These are phyloP conservation scores for Polydrusus pterygomalis DNA, from an alignment of 2,888 invertebrate genomes.

Conservation along the genomic window DNA sequence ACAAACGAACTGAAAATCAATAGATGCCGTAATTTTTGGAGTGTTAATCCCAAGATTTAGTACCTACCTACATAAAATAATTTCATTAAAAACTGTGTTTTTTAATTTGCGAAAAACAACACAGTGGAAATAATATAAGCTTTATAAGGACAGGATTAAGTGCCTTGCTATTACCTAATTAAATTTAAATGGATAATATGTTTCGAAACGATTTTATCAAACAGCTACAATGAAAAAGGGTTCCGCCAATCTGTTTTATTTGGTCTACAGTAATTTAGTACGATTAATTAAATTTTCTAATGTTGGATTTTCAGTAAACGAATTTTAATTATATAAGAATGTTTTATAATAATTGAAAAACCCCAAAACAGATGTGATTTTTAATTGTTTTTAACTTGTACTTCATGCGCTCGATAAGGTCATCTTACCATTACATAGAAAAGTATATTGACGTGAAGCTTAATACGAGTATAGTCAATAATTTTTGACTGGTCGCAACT, in stretches of 20 bases:
- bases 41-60: too few species aligned
- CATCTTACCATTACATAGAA: too few species aligned
- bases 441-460: not conserved
- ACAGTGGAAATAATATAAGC: too few species aligned
- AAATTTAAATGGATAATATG: not conserved
- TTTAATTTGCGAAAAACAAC: too few species aligned
- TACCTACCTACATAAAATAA: too few species aligned
- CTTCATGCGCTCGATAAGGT: too few species aligned
- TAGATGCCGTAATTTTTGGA: too few species aligned
- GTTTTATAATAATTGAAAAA: not conserved
- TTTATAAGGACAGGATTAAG: too few species aligned
- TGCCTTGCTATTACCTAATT: not conserved
- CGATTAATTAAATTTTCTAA: conserved; percentile 1
- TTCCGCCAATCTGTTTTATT: not conserved
- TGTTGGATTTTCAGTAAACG: not conserved
- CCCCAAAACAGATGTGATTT: not conserved
- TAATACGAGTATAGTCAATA: too few species aligned
- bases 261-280: not conserved
- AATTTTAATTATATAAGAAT: not conserved
- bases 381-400: not conserved
- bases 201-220: not conserved
- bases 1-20: too few species aligned
- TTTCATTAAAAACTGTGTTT: too few species aligned
- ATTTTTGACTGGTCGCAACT: not conserved
- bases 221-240: not conserved